Percentiles rank a stretch among this genome's conserved stretches.
Conservation (phyloP, 2,113 vertebrate genomes). For the Ageneiosus marmoratus region DNA sequence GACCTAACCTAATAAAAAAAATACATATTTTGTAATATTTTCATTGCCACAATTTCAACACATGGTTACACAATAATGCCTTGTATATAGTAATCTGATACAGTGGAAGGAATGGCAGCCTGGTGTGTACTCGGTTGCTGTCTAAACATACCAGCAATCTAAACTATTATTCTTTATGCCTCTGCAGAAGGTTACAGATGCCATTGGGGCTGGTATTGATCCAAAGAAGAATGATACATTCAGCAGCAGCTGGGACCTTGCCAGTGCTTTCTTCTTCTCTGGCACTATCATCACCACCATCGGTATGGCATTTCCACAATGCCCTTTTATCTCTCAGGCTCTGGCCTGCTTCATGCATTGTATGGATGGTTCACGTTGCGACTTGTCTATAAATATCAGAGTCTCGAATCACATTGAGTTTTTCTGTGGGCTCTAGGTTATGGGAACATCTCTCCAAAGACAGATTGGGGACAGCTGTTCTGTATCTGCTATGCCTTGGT, state of each 20-base stretch:
- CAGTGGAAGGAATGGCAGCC: neutral
- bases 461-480: slow-evolving; percentile 82
- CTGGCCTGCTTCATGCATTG: slow-evolving; percentile 38
- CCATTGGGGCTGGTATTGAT: slow-evolving; percentile 77
- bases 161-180: slow-evolving; percentile 27
- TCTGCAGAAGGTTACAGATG: slow-evolving; percentile 75
- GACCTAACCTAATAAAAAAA: neutral
- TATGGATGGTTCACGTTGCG: slow-evolving; percentile 29
- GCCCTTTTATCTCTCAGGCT: slow-evolving; percentile 29
- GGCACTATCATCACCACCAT: slow-evolving; percentile 90
- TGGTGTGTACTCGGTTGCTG: slow-evolving; percentile 32
- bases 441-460: slow-evolving; percentile 85
- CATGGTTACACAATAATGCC: neutral
- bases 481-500: slow-evolving; percentile 88
- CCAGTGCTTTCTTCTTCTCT: slow-evolving; percentile 89
- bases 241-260: slow-evolving; percentile 81
- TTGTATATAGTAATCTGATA: neutral
- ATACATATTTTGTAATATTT: neutral
- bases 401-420: slow-evolving; percentile 27
- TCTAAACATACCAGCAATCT: slow-evolving; percentile 6
- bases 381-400: slow-evolving; percentile 32
- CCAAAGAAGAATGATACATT: slow-evolving; percentile 69
- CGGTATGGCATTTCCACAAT: slow-evolving; percentile 61
- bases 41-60: slow-evolving; percentile 5
- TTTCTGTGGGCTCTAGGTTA: slow-evolving; percentile 73